phyloP scores from a whole-genome alignment of 2,797 vertebrate species.

The Discoglossus pictus region DNA sequence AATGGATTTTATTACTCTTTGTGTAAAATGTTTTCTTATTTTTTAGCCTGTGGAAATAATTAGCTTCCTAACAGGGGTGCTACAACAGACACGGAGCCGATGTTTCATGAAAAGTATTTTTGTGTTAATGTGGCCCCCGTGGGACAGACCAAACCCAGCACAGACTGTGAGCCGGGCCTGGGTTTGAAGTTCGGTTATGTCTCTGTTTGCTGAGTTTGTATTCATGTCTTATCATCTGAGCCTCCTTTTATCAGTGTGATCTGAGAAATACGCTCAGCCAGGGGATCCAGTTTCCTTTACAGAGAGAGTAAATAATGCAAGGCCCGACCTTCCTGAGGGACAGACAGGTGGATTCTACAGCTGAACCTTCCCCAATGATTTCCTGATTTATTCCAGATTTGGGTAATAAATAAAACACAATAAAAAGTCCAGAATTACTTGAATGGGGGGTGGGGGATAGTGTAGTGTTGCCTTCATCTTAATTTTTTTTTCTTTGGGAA shows the following conservation, averaged over 20 bases:
- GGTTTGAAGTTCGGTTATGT: conserved; percentile 47
- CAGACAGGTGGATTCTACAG: conserved; percentile 43
- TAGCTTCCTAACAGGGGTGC: too few species aligned
- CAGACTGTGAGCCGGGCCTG: conserved; percentile 31
- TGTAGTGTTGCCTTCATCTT: too few species aligned
- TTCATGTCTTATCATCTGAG: conserved; percentile 26
- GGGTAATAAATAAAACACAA: not conserved
- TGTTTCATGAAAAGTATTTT: too few species aligned
- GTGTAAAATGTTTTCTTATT: too few species aligned
- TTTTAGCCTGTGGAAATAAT: too few species aligned
- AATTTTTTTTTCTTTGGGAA: too few species aligned
- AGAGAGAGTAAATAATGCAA: conserved; percentile 49
- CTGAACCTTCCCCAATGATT: conserved; percentile 22
- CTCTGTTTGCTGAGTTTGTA: conserved; percentile 44
- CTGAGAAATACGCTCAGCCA: conserved; percentile 45
- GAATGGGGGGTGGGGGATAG: too few species aligned
- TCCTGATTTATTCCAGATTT: not conserved
- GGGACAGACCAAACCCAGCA: too few species aligned
- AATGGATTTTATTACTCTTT: too few species aligned
- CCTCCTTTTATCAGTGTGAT: conserved; percentile 37
- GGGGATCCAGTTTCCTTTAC: conserved; percentile 34
- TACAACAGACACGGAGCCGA: too few species aligned
- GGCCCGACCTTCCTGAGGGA: conserved; percentile 41
- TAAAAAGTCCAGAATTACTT: fast-evolving
- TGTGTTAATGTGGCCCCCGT: too few species aligned